Conservation (phyloP, 2,113 vertebrate genomes). For the Quiscalus mexicanus region DNA sequence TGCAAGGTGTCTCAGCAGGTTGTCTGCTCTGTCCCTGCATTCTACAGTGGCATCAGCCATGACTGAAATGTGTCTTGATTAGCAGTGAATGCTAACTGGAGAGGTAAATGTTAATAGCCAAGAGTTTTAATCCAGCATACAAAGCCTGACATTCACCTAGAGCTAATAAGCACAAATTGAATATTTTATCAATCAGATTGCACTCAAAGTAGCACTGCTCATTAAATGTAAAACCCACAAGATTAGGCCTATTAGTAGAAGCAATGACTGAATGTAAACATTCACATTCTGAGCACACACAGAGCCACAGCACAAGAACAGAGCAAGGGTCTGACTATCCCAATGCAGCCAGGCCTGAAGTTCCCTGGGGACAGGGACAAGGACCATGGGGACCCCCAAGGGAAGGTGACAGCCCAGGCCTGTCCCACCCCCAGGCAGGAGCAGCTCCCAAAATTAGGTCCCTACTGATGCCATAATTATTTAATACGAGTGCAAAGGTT, state of each 20-base stretch:
- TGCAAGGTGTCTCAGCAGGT: not conserved
- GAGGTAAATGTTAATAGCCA: not conserved
- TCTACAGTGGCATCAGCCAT: not conserved
- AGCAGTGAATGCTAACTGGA: not conserved
- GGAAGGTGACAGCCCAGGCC: fast-evolving
- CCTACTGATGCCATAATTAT: not conserved
- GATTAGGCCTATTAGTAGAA: not conserved
- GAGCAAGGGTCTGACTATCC: not conserved
- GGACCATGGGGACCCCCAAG: fast-evolving
- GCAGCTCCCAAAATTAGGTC: not conserved
- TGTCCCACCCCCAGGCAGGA: not conserved
- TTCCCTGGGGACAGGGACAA: fast-evolving
- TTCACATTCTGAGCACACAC: not conserved
- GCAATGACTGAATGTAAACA: not conserved
- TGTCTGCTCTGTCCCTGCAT: not conserved
- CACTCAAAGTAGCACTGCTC: not conserved
- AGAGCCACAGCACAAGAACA: not conserved
- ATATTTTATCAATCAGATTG: not conserved
- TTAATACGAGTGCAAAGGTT: not conserved
- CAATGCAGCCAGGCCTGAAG: fast-evolving
- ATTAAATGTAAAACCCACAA: not conserved
- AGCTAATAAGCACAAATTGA: not conserved
- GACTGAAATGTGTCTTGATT: not conserved
- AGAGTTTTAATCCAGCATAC: not conserved
- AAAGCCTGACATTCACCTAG: not conserved